These are phyloP conservation scores for Protobothrops mucrosquamatus DNA, from an alignment of 2,113 vertebrate genomes.

Conservation along the genomic window DNA sequence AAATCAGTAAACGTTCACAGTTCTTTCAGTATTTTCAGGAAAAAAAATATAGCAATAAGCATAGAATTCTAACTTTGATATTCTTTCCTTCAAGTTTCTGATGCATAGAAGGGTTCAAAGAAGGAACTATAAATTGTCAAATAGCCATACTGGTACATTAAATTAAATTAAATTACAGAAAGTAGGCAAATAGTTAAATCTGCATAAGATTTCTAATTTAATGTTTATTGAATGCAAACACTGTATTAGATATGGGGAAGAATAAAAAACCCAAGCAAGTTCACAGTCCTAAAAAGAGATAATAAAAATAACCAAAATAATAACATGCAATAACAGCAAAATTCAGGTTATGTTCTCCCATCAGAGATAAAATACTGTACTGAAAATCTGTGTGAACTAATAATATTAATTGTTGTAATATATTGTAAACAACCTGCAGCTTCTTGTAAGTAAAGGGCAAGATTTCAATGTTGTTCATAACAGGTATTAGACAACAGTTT, in stretches of 20 bases:
- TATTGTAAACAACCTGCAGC: not conserved
- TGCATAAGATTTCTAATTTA: not conserved
- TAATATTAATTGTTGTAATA: no score
- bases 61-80: accelerated
- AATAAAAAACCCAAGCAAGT: not conserved
- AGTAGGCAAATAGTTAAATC: not conserved
- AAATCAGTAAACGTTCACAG: accelerated
- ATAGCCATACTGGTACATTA: not conserved
- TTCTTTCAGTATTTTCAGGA: accelerated
- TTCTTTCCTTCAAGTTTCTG: not conserved
- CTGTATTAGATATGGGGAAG: not conserved
- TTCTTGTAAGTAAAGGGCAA: not conserved
- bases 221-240: not conserved
- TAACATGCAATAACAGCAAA: not conserved
- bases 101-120: not conserved
- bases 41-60: accelerated
- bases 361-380: not conserved
- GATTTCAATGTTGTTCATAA: not conserved
- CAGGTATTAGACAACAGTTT: not conserved
- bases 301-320: not conserved
- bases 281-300: not conserved
- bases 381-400: not conserved
- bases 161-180: not conserved
- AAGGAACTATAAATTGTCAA: not conserved
- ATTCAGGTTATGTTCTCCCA: not conserved